Evolutionary conservation across 2,113 vertebrate species (phyloP).

Genomic region (Stegostoma tigrinum): DNA sequence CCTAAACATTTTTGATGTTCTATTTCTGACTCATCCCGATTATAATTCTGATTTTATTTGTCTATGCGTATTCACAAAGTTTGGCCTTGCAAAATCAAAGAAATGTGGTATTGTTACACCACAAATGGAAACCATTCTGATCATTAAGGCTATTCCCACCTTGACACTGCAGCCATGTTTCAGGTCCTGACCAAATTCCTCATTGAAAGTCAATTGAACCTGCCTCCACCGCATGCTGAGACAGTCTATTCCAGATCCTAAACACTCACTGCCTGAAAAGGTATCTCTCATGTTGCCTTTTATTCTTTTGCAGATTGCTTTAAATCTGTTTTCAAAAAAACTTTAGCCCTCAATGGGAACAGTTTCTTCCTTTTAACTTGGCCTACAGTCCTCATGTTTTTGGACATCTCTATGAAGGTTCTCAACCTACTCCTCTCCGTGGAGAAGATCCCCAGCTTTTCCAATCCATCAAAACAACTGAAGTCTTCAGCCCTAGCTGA

Average conservation of each 20-base stretch:
- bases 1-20: neutral
- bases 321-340: neutral
- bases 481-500: neutral
- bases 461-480: neutral
- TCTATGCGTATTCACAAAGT: neutral
- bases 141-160: too few species aligned
- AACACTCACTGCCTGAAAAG: neutral
- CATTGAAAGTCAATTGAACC: too few species aligned
- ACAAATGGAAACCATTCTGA: neutral
- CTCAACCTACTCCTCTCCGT: neutral
- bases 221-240: too few species aligned
- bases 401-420: neutral
- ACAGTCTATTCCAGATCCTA: neutral
- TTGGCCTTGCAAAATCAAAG: neutral
- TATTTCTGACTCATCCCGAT: neutral
- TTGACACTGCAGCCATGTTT: too few species aligned
- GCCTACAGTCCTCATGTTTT: neutral
- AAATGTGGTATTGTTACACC: neutral
- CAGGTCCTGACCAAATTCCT: too few species aligned
- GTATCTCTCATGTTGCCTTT: neutral
- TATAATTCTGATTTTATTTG: neutral
- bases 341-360: neutral
- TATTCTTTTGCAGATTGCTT: neutral
- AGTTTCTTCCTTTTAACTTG: neutral
- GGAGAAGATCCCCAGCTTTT: neutral